Percentiles rank a stretch among this genome's conserved stretches.
Evolutionary conservation across 1,140 invertebrate species (phyloP).

Genomic region (Thereuonema tuberculata): DNA sequence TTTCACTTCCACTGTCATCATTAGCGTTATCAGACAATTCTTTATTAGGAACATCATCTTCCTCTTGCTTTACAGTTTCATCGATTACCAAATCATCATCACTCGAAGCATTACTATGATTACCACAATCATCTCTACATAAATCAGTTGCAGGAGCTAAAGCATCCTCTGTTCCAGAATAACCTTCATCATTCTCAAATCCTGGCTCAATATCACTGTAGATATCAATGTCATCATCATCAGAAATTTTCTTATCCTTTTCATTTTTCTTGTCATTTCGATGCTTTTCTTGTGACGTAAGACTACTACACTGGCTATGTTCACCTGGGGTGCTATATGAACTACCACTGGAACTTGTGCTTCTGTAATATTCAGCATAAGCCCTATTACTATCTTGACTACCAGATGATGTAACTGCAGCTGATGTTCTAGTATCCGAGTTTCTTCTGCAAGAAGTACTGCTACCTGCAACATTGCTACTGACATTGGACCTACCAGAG

Average conservation of each 20-base stretch:
- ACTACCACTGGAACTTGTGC: neutral
- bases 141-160: neutral
- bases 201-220: conserved; percentile 41
- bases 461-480: neutral
- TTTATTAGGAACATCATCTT: neutral
- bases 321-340: too few relatives aligned
- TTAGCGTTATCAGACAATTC: neutral
- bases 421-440: too few relatives aligned
- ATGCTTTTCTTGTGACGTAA: neutral
- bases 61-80: conserved; percentile 17
- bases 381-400: neutral
- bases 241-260: conserved; percentile 7
- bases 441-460: neutral
- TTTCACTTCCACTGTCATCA: conserved; percentile 39
- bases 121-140: neutral
- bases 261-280: neutral
- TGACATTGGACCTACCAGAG: neutral
- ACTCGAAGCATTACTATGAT: conserved; percentile 15
- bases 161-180: conserved; percentile 7
- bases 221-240: conserved; percentile 32
- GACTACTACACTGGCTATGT: too few relatives aligned
- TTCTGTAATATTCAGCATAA: neutral
- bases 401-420: too few relatives aligned
- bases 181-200: conserved; percentile 14
- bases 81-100: conserved; percentile 25